Percentiles rank a stretch among this genome's conserved stretches.
Evolutionary conservation across 1,140 invertebrate species (phyloP).

Genomic region (Manduca sexta): DNA sequence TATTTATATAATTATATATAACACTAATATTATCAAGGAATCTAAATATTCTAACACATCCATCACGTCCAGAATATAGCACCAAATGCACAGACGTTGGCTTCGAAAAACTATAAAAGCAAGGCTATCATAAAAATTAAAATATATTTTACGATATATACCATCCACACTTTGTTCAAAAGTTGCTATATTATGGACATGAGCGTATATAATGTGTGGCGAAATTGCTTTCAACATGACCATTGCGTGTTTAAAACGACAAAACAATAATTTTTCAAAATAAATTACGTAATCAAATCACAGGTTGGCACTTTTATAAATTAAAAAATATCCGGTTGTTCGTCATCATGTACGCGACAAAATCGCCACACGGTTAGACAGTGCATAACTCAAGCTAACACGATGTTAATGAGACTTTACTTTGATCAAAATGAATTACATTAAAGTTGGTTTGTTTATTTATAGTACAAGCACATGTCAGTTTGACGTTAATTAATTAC

Average conservation of each 20-base stretch:
- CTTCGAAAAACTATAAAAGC: not conserved
- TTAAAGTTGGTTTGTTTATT: too few relatives aligned
- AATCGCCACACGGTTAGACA: conserved; percentile 14
- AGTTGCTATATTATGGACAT: conserved; percentile 16
- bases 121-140: conserved; percentile 4
- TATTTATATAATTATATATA: conserved; percentile 49
- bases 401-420: conserved; percentile 3
- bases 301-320: conserved; percentile 15
- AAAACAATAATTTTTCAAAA: conserved; percentile 9
- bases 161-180: not conserved
- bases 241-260: conserved; percentile 9
- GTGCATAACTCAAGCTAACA: conserved; percentile 33
- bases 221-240: conserved; percentile 14
- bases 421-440: too few relatives aligned
- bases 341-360: conserved; percentile 7
- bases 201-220: conserved; percentile 3
- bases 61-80: conserved; percentile 33
- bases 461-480: too few relatives aligned
- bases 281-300: conserved; percentile 8
- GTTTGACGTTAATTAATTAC: too few relatives aligned
- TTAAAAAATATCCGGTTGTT: conserved; percentile 9
- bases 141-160: conserved; percentile 11
- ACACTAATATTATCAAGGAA: conserved; percentile 49
- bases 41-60: conserved; percentile 47
- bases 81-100: conserved; percentile 1